These are phyloP conservation scores for Pseudopodoces humilis DNA, from an alignment of 2,113 vertebrate species.

Conservation along the genomic window DNA sequence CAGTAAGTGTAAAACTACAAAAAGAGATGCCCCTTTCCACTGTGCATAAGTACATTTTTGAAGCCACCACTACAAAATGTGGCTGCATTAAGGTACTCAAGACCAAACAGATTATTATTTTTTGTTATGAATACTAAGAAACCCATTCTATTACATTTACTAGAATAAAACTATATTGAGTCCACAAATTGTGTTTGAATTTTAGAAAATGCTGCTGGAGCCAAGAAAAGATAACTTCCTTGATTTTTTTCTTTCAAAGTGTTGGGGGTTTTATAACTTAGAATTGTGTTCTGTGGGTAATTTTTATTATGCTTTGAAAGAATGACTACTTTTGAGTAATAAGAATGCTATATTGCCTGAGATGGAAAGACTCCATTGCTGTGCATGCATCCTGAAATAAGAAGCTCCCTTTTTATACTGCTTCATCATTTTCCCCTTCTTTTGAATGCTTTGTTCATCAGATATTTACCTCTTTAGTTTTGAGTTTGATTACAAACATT, in stretches of 20 bases:
- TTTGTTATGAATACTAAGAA: slow-evolving; percentile 36
- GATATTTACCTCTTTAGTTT: neutral
- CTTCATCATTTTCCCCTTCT: slow-evolving; percentile 2
- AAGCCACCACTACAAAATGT: neutral
- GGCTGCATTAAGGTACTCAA: neutral
- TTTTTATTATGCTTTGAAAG: slow-evolving; percentile 63
- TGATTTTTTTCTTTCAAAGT: neutral
- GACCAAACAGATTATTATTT: neutral
- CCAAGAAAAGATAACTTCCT: neutral
- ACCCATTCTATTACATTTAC: neutral
- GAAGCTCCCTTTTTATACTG: neutral
- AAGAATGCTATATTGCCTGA: slow-evolving; percentile 20
- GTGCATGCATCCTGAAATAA: neutral
- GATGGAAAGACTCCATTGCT: slow-evolving; percentile 20
- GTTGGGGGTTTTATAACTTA: neutral
- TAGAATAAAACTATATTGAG: neutral
- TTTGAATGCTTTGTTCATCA: neutral
- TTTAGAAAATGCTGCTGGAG: slow-evolving; percentile 2
- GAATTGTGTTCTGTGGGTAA: slow-evolving; percentile 40
- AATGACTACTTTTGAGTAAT: slow-evolving; percentile 34
- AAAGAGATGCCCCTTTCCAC: neutral
- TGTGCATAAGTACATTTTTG: neutral
- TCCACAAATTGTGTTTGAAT: slow-evolving; percentile 5
- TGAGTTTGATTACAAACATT: slow-evolving; percentile 7
- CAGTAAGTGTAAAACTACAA: neutral